These are phyloP conservation scores for Catharus minimus DNA, from an alignment of 2,113 vertebrate genomes.

Conservation along the genomic window DNA sequence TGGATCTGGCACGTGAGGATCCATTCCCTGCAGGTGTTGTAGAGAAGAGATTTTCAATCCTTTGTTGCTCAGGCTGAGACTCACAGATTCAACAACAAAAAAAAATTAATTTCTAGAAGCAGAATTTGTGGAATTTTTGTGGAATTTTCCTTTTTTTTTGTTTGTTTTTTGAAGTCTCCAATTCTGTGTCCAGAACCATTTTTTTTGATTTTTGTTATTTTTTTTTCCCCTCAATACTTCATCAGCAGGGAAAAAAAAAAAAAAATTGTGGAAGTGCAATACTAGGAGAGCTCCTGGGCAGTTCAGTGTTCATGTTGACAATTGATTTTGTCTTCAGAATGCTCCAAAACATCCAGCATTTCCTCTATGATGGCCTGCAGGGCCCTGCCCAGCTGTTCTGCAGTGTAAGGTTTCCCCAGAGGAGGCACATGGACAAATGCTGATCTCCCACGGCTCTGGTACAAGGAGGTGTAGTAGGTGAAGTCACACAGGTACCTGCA, in stretches of 20 bases:
- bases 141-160: not conserved
- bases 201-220: not conserved
- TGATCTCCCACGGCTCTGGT: conserved; percentile 80
- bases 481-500: conserved; percentile 94
- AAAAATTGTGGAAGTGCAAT: conserved; percentile 11
- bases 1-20: rapidly evolving
- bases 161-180: not conserved
- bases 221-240: not conserved
- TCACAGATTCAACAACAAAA: not conserved
- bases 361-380: conserved; percentile 83
- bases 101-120: not conserved
- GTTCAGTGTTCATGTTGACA: conserved; percentile 81
- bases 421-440: conserved; percentile 93
- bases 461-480: conserved; percentile 91
- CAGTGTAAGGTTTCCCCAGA: conserved; percentile 85
- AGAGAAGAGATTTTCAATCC: not conserved
- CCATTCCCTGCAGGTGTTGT: not conserved
- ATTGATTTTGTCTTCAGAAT: conserved; percentile 74
- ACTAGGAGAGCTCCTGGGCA: not conserved
- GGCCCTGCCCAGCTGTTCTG: conserved; percentile 83
- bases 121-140: not conserved
- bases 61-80: not conserved
- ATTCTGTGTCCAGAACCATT: not conserved
- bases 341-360: conserved; percentile 82
- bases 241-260: not conserved